Evolutionary conservation across 1,140 invertebrate genomes (phyloP), one percentile per base, ranked within the genome.

Genomic region (Ditylenchus dipsaci): DNA sequence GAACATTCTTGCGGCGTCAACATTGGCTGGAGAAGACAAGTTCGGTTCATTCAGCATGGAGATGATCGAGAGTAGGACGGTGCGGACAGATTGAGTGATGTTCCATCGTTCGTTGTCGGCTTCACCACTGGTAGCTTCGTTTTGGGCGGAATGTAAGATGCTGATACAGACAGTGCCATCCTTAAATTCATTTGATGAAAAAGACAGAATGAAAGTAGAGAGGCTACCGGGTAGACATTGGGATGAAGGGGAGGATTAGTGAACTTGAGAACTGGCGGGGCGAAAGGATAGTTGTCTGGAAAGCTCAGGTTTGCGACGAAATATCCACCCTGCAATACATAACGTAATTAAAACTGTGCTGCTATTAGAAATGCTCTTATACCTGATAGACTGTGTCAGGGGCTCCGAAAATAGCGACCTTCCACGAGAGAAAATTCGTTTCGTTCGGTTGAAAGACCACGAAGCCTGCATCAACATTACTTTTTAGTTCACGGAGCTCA

Each of bases 171-270:
- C 87, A 85, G 98, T 95, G 53, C 95, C 95, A 86, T 96, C 97
- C 91, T 94, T 84, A 58, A 88, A 61, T 57, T 56, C 13, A 56
- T 56, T 56, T 5, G 21, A 23, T n/a, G n/a, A 56, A 23, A 56
- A 56, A 29, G 3, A 23, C 53, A 9, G 29, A 5, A 23, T 56
- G 13, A 3, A 23, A 29, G 21, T 56, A 56, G 9, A 56, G 13
- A 23, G 29, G 21, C 21, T 38, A 94, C 92, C 89, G 97, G 94
- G 86, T 98, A 98, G 9, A 98, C 94, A 87, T 99, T 99, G 77
- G 95, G 95, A 88, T 99, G 95, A 93, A 94, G 98, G 78, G 98
- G 93, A 90, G 96, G 97, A 72, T 92, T 95, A 83, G 96, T 88
- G 87, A 99, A 98, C 79, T 92, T 88, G 84, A 98, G 91, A 78